Conservation (phyloP, 2,888 invertebrate genomes). For the Leucania comma region DNA sequence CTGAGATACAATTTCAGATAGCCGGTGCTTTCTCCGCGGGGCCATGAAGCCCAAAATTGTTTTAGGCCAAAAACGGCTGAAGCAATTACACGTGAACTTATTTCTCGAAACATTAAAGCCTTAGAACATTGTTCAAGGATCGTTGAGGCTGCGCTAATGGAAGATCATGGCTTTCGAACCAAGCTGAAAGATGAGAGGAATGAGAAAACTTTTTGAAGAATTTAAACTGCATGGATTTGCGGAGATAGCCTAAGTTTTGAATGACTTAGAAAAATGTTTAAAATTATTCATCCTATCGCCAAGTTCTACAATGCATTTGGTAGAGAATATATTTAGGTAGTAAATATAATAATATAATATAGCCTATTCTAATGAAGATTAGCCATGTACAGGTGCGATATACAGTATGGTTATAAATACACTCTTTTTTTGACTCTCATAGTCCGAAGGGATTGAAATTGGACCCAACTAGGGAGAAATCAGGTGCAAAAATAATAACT, state of each 20-base stretch:
- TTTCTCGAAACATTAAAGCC: conserved; percentile 71
- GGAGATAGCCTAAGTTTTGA: conserved; percentile 23
- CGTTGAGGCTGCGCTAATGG: conserved; percentile 62
- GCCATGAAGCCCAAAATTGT: conserved; percentile 54
- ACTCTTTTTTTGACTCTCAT: too few species aligned
- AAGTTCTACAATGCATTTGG: background rate
- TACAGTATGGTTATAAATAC: too few species aligned
- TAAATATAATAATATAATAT: too few species aligned
- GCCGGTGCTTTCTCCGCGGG: conserved; percentile 27
- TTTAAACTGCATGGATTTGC: conserved; percentile 49
- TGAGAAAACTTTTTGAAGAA: conserved; percentile 57
- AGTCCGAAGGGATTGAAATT: too few species aligned
- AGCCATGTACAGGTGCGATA: too few species aligned
- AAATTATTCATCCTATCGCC: background rate
- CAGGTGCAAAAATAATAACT: too few species aligned
- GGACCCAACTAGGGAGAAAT: too few species aligned
- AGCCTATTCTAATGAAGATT: too few species aligned
- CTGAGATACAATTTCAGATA: conserved; percentile 61
- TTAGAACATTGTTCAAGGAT: conserved; percentile 67
- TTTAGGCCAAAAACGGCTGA: conserved; percentile 53
- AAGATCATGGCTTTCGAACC: conserved; percentile 50
- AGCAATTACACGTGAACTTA: conserved; percentile 72
- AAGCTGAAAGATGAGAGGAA: conserved; percentile 49
- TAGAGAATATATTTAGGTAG: too few species aligned
- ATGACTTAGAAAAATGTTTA: conserved; percentile 7